These are phyloP conservation scores for Bolinopsis microptera DNA, from an alignment of 37 sponge, comb jelly and placozoan species.

Conservation along the genomic window DNA sequence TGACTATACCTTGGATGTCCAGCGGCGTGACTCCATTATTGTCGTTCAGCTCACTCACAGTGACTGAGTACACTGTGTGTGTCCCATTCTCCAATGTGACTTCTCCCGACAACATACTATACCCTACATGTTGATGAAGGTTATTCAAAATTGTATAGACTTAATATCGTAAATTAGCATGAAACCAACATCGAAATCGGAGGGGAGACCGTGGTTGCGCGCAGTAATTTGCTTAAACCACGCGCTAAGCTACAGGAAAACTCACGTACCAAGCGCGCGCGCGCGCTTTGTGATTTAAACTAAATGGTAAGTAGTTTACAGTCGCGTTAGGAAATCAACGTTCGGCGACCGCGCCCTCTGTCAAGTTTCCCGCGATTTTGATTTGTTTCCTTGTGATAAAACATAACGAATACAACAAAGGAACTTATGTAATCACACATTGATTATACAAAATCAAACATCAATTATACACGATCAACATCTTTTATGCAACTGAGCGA, in stretches of 20 bases:
- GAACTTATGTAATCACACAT: neutral
- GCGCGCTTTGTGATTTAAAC: neutral
- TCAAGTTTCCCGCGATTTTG: conserved; percentile 55
- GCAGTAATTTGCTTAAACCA: neutral
- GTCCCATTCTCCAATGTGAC: conserved; percentile 27
- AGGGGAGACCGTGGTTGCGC: no score
- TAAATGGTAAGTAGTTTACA: neutral
- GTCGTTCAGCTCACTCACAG: conserved; percentile 24
- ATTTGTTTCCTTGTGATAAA: neutral
- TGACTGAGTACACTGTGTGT: conserved; percentile 43
- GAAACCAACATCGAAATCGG: no score
- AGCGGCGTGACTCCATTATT: neutral
- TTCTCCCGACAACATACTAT: neutral
- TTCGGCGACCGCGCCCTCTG: conserved; percentile 24
- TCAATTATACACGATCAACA: neutral
- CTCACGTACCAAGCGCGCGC: no score
- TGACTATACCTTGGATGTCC: conserved; percentile 32
- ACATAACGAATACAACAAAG: neutral
- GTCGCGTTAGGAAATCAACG: no score
- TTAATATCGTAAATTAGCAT: no score
- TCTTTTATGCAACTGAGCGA: neutral
- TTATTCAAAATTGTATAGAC: no score
- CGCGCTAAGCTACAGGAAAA: neutral
- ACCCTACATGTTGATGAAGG: neutral
- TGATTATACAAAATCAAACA: neutral